Evolutionary conservation across 2,888 invertebrate genomes (phyloP), one percentile per base, ranked within the genome.

Genomic region (Miltochrista miniata): DNA sequence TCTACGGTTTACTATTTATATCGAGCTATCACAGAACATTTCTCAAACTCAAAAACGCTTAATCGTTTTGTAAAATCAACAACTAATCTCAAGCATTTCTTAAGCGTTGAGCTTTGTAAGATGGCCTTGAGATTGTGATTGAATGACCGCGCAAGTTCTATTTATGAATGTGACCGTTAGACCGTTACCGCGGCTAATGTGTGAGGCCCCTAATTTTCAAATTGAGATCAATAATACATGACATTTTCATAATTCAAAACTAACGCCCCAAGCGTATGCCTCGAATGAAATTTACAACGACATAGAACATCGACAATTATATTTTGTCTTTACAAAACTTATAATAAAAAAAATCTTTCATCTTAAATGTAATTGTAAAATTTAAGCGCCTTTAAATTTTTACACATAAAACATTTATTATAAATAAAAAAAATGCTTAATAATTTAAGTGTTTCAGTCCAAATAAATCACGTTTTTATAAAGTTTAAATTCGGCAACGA

Each of bases 181-280:
- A 24, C 5, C 3, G 18, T 24, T 24, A 24, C 18, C 18, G 18
- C 3, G 18, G 18, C 5, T 5, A 24, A 5, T 24, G 18, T 24
- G 18, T 24, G 18, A 24, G 18, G 18, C 5, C 5, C 18, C 5
- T 24, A 64, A 64, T 62, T 69, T 74, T 75, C 59, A 64, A 67
- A 65, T 79, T 87, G 87, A 88, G 88, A 88, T 88, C 88, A 86
- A 79, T 79, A 73, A 71, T 74, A 74, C 59, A 70, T 51, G 56
- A 54, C 38, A 64, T 58, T 59, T 67, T 64, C 66, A 73, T 68
- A 65, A 59, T 60, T 61, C 59, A 56, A 72, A 73, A 76, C 74
- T 56, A 56, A 64, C 53, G 83, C 83, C 84, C 85, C 79, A 70
- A 64, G 85, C 83, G 85, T 83, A 53, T 51, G 51, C 69, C 53